A percentile compares a stretch with the other conserved stretches of the same genome.
Conservation (phyloP, 2,113 vertebrate species). For the Atlantisia rogersi region DNA sequence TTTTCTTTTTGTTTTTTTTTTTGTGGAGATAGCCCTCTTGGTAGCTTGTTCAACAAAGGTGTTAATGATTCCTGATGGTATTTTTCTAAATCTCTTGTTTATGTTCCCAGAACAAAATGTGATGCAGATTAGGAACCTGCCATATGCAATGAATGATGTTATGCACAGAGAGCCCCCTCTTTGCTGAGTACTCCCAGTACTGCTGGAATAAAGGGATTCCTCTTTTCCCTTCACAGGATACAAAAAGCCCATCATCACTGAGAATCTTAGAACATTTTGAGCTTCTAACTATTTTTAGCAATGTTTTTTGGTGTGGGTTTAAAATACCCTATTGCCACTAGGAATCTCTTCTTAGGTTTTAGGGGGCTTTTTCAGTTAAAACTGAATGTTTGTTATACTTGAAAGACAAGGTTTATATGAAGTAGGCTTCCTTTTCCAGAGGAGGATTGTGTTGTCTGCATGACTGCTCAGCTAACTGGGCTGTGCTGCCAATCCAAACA, state of each 20-base stretch:
- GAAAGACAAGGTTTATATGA: background rate
- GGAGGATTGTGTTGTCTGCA: background rate
- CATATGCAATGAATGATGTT: background rate
- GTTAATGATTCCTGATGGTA: slow-evolving; percentile 14
- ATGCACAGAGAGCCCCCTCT: background rate
- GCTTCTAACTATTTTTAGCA: background rate
- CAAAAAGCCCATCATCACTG: background rate
- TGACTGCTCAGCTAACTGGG: background rate
- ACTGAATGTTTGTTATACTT: background rate
- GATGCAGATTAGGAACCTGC: background rate
- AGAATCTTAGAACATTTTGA: background rate
- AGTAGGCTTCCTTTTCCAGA: background rate
- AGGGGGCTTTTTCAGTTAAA: background rate
- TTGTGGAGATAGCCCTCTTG: background rate
- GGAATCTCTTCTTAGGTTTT: background rate
- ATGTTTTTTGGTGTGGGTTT: background rate
- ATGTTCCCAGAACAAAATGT: slow-evolving; percentile 21
- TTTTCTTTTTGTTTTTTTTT: background rate
- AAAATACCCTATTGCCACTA: background rate
- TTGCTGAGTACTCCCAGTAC: background rate
- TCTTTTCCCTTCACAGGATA: background rate
- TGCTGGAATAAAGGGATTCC: background rate
- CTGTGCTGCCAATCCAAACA: background rate
- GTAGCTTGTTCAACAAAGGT: slow-evolving; percentile 5
- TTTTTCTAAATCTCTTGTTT: slow-evolving; percentile 21